These are phyloP conservation scores for Heliconius melpomene DNA, from an alignment of 1,140 invertebrate species.

Conservation along the genomic window DNA sequence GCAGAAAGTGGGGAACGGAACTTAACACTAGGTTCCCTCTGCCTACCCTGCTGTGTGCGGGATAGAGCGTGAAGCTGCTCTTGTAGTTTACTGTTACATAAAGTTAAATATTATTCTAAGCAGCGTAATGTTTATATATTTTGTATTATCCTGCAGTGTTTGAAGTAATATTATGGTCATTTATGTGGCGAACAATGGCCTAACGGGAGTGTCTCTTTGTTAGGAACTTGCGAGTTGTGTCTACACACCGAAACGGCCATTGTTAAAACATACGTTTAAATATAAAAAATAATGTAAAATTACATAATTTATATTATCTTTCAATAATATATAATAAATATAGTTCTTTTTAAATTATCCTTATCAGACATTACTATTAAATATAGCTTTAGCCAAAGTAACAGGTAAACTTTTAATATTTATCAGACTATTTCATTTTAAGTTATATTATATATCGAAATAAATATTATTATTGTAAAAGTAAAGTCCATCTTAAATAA, in stretches of 20 bases:
- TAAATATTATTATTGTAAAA: no score
- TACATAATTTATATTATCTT: background rate
- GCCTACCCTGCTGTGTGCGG: no score
- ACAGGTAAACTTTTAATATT: no score
- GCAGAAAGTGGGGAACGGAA: no score
- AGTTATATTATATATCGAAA: no score
- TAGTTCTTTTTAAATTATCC: background rate
- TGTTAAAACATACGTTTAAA: background rate
- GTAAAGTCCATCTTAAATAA: no score
- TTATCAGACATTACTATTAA: background rate
- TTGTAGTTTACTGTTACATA: no score
- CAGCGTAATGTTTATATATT: background rate
- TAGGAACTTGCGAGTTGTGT: background rate
- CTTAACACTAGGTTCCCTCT: no score
- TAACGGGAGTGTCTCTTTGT: constrained; percentile 8
- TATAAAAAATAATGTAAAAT: background rate
- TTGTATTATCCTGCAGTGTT: background rate
- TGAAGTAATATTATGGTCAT: constrained; percentile 7
- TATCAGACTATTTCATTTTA: no score
- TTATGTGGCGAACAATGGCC: background rate
- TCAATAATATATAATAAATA: background rate
- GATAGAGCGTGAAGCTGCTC: no score
- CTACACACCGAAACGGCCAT: background rate
- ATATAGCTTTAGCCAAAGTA: background rate
- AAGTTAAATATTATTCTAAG: background rate